These are phyloP conservation scores for Orientallactaga bullata DNA, from an alignment of 2,113 vertebrate species.

Conservation along the genomic window DNA sequence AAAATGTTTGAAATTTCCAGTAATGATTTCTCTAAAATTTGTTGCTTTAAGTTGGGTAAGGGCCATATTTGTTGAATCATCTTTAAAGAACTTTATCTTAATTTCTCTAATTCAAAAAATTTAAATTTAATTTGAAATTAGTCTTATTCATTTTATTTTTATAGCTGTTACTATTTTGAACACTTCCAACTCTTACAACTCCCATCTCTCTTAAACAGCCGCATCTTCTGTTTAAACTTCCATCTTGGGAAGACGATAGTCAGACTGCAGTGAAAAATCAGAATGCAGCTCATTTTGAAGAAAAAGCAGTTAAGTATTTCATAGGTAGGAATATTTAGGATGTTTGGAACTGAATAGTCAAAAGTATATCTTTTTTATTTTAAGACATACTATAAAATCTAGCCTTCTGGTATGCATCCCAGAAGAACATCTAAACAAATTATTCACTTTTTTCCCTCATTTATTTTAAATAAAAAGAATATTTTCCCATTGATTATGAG, in stretches of 20 bases:
- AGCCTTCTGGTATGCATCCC: constrained; percentile 29
- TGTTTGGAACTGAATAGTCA: constrained; percentile 50
- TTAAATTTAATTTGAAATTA: constrained; percentile 57
- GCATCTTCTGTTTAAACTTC: constrained; percentile 74
- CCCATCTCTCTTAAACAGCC: constrained; percentile 81
- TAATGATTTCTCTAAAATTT: constrained; percentile 56
- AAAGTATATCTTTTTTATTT: constrained; percentile 53
- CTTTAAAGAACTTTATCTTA: constrained; percentile 22
- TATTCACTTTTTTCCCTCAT: not conserved
- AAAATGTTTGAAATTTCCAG: constrained; percentile 56
- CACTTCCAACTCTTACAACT: constrained; percentile 67
- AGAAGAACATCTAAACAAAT: not conserved
- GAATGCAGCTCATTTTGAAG: constrained; percentile 80
- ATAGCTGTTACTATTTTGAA: constrained; percentile 59
- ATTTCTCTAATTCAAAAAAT: constrained; percentile 56
- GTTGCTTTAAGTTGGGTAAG: not conserved
- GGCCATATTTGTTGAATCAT: constrained; percentile 4
- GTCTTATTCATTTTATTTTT: constrained; percentile 51
- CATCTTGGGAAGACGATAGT: constrained; percentile 78
- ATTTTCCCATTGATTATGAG: not conserved
- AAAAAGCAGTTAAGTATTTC: constrained; percentile 84
- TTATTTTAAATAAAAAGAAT: not conserved
- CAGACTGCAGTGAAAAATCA: constrained; percentile 79
- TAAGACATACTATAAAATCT: constrained; percentile 20
- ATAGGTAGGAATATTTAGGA: constrained; percentile 79